Conservation (phyloP, 2,888 invertebrate species). For the Tromatobia lineatoria region DNA sequence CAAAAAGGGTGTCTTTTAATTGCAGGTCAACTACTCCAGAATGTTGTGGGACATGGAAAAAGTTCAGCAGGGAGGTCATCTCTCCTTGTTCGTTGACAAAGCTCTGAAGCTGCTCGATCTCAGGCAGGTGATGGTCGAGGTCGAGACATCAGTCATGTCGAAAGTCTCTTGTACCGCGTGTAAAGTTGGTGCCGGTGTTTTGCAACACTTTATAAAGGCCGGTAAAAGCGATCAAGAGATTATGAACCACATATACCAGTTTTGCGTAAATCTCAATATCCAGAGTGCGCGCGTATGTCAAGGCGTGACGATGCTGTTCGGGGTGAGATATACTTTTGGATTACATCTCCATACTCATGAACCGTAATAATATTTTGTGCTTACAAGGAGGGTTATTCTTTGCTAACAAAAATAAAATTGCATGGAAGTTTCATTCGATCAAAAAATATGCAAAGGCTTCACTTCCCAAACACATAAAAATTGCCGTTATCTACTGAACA, state of each 20-base stretch:
- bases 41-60: constrained; percentile 91
- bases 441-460: too few relatives aligned
- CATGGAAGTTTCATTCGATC: too few relatives aligned
- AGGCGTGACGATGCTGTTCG: constrained; percentile 94
- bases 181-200: constrained; percentile 93
- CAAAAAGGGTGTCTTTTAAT: constrained; percentile 20
- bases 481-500: too few relatives aligned
- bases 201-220: constrained; percentile 94
- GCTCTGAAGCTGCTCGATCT: constrained; percentile 93
- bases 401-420: too few relatives aligned
- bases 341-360: background rate
- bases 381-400: too few relatives aligned
- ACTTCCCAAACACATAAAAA: too few relatives aligned
- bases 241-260: constrained; percentile 93
- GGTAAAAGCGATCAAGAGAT: constrained; percentile 96
- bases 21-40: constrained; percentile 84
- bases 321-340: constrained; percentile 87
- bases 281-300: constrained; percentile 96
- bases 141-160: constrained; percentile 96
- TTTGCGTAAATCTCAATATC: constrained; percentile 95
- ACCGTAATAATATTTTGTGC: background rate
- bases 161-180: constrained; percentile 97
- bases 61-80: constrained; percentile 89
- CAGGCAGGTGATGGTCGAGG: constrained; percentile 94
- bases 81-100: constrained; percentile 93